These are phyloP conservation scores for Sinosuthora webbiana DNA, from an alignment of 2,113 vertebrate species.

Conservation along the genomic window DNA sequence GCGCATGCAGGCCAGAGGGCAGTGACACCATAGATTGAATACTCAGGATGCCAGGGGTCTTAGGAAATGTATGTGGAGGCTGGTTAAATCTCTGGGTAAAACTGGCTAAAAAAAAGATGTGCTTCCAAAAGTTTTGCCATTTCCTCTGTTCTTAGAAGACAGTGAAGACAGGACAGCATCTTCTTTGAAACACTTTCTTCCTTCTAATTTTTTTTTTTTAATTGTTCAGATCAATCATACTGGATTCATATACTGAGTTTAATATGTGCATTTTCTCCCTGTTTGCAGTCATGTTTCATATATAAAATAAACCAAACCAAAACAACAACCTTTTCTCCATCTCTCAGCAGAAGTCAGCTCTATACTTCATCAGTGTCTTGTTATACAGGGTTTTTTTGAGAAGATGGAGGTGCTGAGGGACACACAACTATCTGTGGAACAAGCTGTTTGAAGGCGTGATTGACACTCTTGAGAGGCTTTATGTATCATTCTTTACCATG, in stretches of 20 bases:
- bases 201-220: neutral
- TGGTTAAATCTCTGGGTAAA: neutral
- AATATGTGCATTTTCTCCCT: neutral
- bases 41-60: neutral
- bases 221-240: neutral
- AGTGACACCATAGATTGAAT: neutral
- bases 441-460: neutral
- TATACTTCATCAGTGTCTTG: neutral
- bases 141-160: neutral
- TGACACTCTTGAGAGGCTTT: neutral
- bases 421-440: neutral
- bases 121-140: neutral
- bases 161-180: neutral
- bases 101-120: neutral
- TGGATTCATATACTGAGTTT: neutral
- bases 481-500: neutral
- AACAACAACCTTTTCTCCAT: neutral
- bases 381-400: neutral
- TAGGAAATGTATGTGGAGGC: neutral
- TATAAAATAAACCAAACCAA: neutral
- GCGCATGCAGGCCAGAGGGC: fast-evolving
- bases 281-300: neutral
- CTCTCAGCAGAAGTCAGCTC: neutral
- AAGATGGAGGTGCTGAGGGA: neutral
- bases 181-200: neutral